These are phyloP conservation scores for Cricetomys ansorgei DNA, from an alignment of 2,113 vertebrate species.

Conservation along the genomic window DNA sequence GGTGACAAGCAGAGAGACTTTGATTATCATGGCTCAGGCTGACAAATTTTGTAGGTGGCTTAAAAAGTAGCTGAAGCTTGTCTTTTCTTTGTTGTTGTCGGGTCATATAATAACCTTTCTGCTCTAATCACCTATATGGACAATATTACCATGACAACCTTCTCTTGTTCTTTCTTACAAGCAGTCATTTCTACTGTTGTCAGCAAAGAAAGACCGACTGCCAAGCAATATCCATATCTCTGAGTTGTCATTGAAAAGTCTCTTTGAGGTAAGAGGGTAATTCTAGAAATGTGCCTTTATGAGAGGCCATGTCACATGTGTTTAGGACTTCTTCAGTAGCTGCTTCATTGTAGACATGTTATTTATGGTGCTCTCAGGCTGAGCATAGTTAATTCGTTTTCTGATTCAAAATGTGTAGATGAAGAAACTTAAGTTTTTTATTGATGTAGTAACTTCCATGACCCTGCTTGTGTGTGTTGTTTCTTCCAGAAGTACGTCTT, in stretches of 20 bases:
- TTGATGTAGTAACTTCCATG: neutral
- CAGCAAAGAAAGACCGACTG: constrained; percentile 71
- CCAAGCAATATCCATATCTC: constrained; percentile 81
- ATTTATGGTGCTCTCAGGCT: neutral
- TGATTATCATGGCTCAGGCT: neutral
- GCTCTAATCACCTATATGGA: neutral
- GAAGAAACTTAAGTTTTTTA: neutral
- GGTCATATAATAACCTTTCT: neutral
- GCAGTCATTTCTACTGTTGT: constrained; percentile 87
- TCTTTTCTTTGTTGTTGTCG: neutral
- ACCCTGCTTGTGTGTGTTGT: neutral
- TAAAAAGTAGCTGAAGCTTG: neutral
- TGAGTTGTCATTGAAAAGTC: constrained; percentile 85
- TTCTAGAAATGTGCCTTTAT: neutral
- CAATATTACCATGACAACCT: neutral
- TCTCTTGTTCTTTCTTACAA: constrained; percentile 30
- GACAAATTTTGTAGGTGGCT: neutral
- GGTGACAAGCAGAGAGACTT: neutral
- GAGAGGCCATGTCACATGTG: neutral
- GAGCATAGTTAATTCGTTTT: neutral
- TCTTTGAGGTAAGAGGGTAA: constrained; percentile 86
- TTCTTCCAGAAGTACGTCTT: constrained; percentile 80
- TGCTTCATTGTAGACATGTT: neutral
- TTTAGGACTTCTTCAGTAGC: neutral
- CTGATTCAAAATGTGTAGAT: neutral